These are phyloP conservation scores for Hemibagrus guttatus DNA, from an alignment of 2,797 vertebrate species.

Conservation along the genomic window DNA sequence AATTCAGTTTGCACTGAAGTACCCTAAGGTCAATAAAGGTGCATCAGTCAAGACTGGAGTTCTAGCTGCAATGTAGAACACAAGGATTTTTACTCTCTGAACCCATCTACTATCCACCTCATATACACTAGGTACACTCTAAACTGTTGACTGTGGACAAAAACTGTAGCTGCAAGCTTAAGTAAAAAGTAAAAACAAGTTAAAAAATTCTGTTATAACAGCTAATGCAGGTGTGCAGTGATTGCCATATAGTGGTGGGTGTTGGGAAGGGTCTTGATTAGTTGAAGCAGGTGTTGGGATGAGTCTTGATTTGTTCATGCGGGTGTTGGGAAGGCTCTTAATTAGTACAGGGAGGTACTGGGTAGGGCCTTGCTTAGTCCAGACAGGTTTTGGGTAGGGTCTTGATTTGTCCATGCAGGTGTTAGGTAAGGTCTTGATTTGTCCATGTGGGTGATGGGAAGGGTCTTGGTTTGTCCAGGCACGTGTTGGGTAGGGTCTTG, in stretches of 20 bases:
- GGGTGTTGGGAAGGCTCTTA: not conserved
- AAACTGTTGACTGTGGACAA: not conserved
- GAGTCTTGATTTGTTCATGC: not conserved
- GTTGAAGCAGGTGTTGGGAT: not conserved
- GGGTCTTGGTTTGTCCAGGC: not conserved
- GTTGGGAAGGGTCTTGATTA: not conserved
- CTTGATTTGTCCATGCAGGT: no score
- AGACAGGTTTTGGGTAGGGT: no score
- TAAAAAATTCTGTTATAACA: not conserved
- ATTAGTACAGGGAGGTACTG: not conserved
- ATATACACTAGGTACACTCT: not conserved
- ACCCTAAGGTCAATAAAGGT: not conserved
- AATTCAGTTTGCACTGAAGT: not conserved
- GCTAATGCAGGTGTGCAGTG: not conserved
- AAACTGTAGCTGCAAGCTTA: not conserved
- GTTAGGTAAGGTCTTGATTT: no score
- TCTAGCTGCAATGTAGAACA: not conserved
- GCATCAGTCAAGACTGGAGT: no score
- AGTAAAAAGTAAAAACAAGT: not conserved
- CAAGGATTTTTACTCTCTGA: not conserved
- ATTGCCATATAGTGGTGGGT: not conserved
- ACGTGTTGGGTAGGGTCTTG: not conserved
- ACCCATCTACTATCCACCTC: not conserved
- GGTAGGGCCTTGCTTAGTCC: not conserved
- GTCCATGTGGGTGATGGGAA: not conserved